phyloP scores from a whole-genome alignment of 1,140 invertebrate genomes.

The Drosophila malerkotliana region DNA sequence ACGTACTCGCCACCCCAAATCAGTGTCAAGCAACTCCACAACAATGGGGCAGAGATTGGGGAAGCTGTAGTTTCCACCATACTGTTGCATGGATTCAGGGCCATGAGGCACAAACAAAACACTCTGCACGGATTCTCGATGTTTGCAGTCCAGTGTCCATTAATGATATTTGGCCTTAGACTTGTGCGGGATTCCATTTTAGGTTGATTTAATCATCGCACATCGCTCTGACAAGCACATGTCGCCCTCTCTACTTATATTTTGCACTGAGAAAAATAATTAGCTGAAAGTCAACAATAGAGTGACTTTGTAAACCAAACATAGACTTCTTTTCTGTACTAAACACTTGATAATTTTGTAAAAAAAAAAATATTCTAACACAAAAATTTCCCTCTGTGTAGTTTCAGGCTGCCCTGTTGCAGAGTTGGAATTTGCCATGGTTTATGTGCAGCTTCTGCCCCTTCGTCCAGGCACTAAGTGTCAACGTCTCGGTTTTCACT shows the following conservation, averaged over 20 bases:
- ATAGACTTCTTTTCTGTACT: no score
- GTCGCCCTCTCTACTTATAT: background rate
- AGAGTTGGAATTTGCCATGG: constrained; percentile 91
- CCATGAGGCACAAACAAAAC: background rate
- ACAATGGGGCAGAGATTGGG: constrained; percentile 13
- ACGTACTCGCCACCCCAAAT: constrained; percentile 20
- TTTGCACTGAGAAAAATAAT: background rate
- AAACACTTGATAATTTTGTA: background rate
- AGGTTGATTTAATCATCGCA: constrained; percentile 41
- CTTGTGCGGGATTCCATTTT: constrained; percentile 18
- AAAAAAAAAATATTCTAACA: background rate
- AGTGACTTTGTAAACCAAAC: no score
- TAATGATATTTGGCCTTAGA: constrained; percentile 56
- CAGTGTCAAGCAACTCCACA: constrained; percentile 8
- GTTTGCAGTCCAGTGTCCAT: constrained; percentile 21
- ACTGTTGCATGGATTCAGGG: background rate
- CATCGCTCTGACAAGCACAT: constrained; percentile 2
- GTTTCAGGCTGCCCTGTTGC: constrained; percentile 92
- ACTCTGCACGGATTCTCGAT: constrained; percentile 2
- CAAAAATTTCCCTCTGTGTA: constrained; percentile 71
- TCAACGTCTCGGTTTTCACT: constrained; percentile 93
- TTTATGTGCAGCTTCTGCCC: constrained; percentile 94
- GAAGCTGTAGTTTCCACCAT: constrained; percentile 17
- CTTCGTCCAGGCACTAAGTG: constrained; percentile 90
- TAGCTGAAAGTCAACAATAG: background rate